These are phyloP conservation scores for Ochropleura leucogaster DNA, from an alignment of 2,888 invertebrate species.

Conservation along the genomic window DNA sequence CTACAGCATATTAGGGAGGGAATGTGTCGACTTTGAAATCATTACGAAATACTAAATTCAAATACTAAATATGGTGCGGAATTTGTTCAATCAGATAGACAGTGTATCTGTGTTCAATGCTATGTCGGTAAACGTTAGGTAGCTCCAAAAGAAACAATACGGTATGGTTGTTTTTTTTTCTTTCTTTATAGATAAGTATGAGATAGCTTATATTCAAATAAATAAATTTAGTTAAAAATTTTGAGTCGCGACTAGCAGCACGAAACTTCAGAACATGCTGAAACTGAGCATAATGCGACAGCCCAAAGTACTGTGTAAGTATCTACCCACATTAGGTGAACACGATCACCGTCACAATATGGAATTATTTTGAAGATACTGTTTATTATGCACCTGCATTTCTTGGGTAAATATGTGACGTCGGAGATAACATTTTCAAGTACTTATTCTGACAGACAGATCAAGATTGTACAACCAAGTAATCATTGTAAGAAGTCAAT, in stretches of 20 bases:
- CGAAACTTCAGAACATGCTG: neutral
- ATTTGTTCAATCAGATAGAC: no score
- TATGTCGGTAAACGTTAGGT: no score
- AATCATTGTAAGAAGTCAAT: constrained; percentile 14
- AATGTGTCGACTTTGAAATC: constrained; percentile 29
- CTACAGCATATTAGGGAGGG: constrained; percentile 1
- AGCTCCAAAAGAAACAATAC: no score
- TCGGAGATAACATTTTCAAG: constrained; percentile 44
- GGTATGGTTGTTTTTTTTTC: no score
- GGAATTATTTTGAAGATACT: constrained; percentile 9
- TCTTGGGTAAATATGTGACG: constrained; percentile 30
- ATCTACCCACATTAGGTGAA: neutral
- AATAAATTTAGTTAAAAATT: neutral
- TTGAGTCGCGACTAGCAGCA: neutral
- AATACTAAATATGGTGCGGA: no score
- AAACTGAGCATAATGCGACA: neutral
- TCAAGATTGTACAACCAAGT: constrained; percentile 34
- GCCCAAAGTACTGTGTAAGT: neutral
- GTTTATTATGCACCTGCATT: constrained; percentile 28
- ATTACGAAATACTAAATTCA: neutral
- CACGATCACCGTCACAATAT: neutral
- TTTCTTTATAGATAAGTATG: no score
- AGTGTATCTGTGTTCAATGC: no score
- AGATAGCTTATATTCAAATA: neutral
- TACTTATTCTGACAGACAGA: constrained; percentile 23